Conservation (phyloP, 92 coral and sea anemone genomes). For the Paramuricea clavata region DNA sequence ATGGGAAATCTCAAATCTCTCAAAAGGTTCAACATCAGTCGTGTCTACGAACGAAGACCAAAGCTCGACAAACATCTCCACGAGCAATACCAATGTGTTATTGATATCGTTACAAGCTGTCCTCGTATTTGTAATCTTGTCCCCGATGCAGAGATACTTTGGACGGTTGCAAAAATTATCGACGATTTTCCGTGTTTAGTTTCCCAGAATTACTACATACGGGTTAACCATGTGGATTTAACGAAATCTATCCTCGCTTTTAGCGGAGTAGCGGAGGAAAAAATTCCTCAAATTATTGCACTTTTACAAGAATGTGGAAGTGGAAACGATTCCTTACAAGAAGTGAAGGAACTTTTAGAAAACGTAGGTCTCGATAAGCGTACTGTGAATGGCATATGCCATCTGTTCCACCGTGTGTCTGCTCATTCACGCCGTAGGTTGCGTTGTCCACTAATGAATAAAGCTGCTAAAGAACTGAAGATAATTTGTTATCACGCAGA, state of each 20-base stretch:
- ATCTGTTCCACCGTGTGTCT: conserved; percentile 83
- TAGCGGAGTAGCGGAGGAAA: conserved; percentile 82
- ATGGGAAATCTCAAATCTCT: conserved; percentile 73
- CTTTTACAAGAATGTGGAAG: conserved; percentile 81
- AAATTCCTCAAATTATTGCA: conserved; percentile 74
- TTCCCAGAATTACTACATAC: conserved; percentile 83
- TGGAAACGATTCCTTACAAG: conserved; percentile 76
- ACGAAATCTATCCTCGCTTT: conserved; percentile 76
- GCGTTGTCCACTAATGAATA: too few relatives aligned
- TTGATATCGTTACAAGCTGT: conserved; percentile 88
- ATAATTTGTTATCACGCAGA: too few relatives aligned
- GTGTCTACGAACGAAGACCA: conserved; percentile 86
- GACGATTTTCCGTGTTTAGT: conserved; percentile 82
- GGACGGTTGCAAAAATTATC: conserved; percentile 84
- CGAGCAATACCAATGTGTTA: conserved; percentile 88
- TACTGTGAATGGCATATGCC: conserved; percentile 70
- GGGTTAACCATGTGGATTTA: conserved; percentile 84
- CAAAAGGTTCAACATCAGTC: conserved; percentile 89
- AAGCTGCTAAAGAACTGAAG: too few relatives aligned
- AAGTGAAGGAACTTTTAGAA: conserved; percentile 78
- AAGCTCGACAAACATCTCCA: conserved; percentile 89
- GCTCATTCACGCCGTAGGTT: too few relatives aligned
- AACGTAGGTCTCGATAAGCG: conserved; percentile 74
- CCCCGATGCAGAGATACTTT: conserved; percentile 94
- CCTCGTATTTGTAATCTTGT: conserved; percentile 81